Evolutionary conservation across 2,888 invertebrate species (phyloP), one percentile per base, ranked within the genome.

Genomic region (Rhamnusium bicolor): DNA sequence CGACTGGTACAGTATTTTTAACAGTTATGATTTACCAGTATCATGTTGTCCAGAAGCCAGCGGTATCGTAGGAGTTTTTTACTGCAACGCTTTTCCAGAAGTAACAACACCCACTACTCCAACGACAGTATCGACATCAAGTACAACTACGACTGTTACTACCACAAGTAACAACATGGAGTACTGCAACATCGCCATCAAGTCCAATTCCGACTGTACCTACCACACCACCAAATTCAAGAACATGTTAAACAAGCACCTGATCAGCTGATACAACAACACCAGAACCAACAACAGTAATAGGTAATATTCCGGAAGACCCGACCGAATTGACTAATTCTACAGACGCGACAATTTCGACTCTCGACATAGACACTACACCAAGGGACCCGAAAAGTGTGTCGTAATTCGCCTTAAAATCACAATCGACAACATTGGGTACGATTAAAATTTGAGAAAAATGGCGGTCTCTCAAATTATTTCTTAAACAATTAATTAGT

Each of bases 1-100:
- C 0, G 82, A 83, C 40, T 83, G 82, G 81, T 10, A 21, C 0
- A 2, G 1, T 0, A 10, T 21, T 19, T 76, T 76, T 12, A n/a
- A 73, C 10, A 40, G 51, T 10, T n/a, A 89, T 87, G 10, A 82
- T 88, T 18, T 93, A 61, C 94, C 94, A 0, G 84, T 87, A 49
- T 90, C 92, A 0, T 95, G 95, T 88, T 95, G 95, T 88, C 86
- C 79, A n/a, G 27, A 87, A 19, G 86, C 87, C 80, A 46, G 56
- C 24, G 90, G 91, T 1, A 90, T 89, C n/a, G 89, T 90, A 79
- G 89, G 91, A 71, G 84, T 84, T 24, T 78, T 81, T 12, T 87
- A 84, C 49, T 90, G 89, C 77, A 85, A 16, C 8, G 18, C 19
- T 19, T 19, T 19, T 10, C 32, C 60, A 18, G 60, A 32, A 12